Base-by-base conservation (phyloP, 1,140 invertebrate genomes). In the Carposina sasakii region DNA sequence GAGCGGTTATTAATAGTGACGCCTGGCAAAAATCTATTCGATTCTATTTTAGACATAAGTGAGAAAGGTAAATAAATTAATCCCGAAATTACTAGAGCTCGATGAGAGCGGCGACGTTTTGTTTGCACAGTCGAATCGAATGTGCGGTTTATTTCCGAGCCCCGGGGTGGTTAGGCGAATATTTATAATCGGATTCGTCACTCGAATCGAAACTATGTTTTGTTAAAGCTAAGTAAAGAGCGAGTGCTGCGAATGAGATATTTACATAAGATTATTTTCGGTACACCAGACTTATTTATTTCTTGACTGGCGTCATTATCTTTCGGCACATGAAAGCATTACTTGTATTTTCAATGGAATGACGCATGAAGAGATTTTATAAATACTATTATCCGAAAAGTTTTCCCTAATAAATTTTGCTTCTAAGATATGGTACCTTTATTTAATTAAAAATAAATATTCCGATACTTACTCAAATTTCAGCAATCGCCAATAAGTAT, bases 141-240 rank as follows among this genome's bases (percentile, higher is more conserved):
- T 54, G 58, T 28, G 59, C 51, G 39, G 43, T 71, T 71, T 78
- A 78, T 81, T 81, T 76, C 51, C 24, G 60, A 59, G 54, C 37
- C 54, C 51, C 51, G 50, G 54, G 61, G 55, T 60, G 47, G 54
- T 62, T 72, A 64, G 58, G 54, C 46, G 66, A 72, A 72, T 77
- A 82, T 79, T 79, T 82, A 77, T 83, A 79, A 71, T 74, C 66
- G 59, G 51, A 71, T 72, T 79, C 71, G 76, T 79, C 76, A 73
- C 65, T 64, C 52, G 36, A 51, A 66, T 67, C 49, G 55, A 61
- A 68, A 59, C 67, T 75, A 69, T 72, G 59, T 83, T 77, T 73
- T 77, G 70, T 68, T 78, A 66, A 64, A 63, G 61, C 61, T 69
- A 72, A 75, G 71, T 71, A 68, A 79, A 69, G 73, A 65, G 48